Base-by-base conservation (phyloP, 2,113 vertebrate species). In the Myotis yumanensis region DNA sequence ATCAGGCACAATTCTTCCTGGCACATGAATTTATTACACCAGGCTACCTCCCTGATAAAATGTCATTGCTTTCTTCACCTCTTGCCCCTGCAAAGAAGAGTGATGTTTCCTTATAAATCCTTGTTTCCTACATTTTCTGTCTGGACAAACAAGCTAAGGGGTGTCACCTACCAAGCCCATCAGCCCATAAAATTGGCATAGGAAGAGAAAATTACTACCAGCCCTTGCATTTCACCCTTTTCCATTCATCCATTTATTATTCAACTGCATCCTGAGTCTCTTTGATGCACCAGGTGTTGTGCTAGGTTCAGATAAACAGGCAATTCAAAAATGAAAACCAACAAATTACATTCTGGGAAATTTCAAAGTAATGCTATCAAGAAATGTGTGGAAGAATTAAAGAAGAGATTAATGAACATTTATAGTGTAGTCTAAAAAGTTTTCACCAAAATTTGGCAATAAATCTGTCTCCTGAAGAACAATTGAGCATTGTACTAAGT, bases 91-190 rank as follows among this genome's bases (percentile, higher is more conserved):
- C 25, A 87, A 90, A 73, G 25, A 32, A 88, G 40, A 87, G 11
- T 66, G 66, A 10, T 79, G 10, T 80, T 93, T 92, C 57, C 30
- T 68, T 80, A 89, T 89, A 94, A 96, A 94, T 82, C 59, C 43
- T 51, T 85, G 30, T 73, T 73, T 35, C 62, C 15, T 71, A 77
- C 46, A 73, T 77, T 88, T 90, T 77, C 59, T 92, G 46, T 72
- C 71, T 85, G 23, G 10, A 20, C 46, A 85, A 95, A 25, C 40
- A 92, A 82, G 62, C 46, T 93, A 57, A 30, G 20, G 32, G 18
- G 46, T 84, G 28, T 90, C 86, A 92, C 54, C 57, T 22, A 68
- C 17, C 76, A 90, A 93, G 32, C 2, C 40, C 30, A 81, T 82
- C 32, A 91, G 23, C 43, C 40, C 72, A 90, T 69, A 77, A 86